Conservation (phyloP, 2,113 vertebrate genomes). For the Triplophysa rosa region DNA sequence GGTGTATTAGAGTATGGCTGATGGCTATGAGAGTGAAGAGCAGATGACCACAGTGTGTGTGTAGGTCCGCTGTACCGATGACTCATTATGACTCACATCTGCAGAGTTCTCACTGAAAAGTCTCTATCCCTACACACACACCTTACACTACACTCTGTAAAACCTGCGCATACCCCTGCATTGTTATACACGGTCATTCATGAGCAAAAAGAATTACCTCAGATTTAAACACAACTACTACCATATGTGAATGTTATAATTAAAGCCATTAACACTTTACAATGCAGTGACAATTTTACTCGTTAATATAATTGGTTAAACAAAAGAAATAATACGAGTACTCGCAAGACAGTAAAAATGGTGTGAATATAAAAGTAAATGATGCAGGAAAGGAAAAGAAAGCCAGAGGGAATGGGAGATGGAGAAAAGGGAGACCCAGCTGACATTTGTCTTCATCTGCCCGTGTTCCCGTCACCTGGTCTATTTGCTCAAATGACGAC, state of each 20-base stretch:
- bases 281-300: neutral
- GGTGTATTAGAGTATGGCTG: slow-evolving; percentile 46
- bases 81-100: slow-evolving; percentile 62
- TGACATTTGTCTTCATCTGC: neutral
- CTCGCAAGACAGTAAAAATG: neutral
- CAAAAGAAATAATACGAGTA: neutral
- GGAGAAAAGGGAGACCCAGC: neutral
- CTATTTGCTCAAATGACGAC: too few relatives aligned
- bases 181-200: neutral
- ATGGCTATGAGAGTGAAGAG: slow-evolving; percentile 35
- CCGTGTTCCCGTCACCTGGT: too few relatives aligned
- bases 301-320: neutral
- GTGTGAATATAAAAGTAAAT: neutral
- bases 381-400: neutral
- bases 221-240: slow-evolving; percentile 7
- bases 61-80: slow-evolving; percentile 41
- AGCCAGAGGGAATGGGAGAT: neutral
- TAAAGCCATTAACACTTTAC: neutral
- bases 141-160: slow-evolving; percentile 2
- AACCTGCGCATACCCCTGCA: neutral
- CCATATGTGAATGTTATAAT: neutral
- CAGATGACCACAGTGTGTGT: slow-evolving; percentile 27
- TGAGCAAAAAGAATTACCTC: neutral
- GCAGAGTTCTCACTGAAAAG: slow-evolving; percentile 50
- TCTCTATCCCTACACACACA: slow-evolving; percentile 5